Percentiles rank a stretch among this genome's conserved stretches.
phyloP scores from a whole-genome alignment of 2,888 invertebrate species.

The Megaustenia siamemsis region DNA sequence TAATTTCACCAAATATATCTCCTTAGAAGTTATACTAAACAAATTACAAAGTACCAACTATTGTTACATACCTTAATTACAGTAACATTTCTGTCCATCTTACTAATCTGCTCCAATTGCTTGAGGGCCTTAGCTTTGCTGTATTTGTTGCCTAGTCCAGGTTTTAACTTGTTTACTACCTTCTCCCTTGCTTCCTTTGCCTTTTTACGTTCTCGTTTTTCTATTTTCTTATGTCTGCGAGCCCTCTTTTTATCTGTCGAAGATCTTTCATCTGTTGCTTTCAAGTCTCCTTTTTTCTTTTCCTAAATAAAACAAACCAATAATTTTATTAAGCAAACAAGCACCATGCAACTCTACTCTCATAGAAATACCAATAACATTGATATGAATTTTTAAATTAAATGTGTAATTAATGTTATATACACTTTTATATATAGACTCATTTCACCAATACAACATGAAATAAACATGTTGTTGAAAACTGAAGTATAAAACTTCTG shows the following conservation, averaged over 20 bases:
- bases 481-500: no score
- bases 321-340: no score
- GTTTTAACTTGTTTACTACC: conserved; percentile 79
- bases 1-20: no score
- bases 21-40: no score
- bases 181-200: conserved; percentile 86
- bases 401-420: no score
- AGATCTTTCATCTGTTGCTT: conserved; percentile 89
- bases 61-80: conserved; percentile 82
- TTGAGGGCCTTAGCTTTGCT: conserved; percentile 84
- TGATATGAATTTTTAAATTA: no score
- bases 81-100: conserved; percentile 65
- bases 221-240: conserved; percentile 83
- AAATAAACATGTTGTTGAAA: no score
- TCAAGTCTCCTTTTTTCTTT: conserved; percentile 81
- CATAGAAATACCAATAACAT: no score
- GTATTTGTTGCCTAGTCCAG: conserved; percentile 83
- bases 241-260: conserved; percentile 93
- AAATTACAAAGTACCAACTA: no score
- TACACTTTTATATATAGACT: no score
- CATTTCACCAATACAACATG: no score
- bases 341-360: background rate
- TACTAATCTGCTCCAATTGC: conserved; percentile 84
- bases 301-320: conserved; percentile 63
- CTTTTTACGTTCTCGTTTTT: conserved; percentile 86